A percentile compares a stretch with the other conserved stretches of the same genome.
Conservation (phyloP, 1,140 invertebrate genomes). For the Cotesia glomerata region DNA sequence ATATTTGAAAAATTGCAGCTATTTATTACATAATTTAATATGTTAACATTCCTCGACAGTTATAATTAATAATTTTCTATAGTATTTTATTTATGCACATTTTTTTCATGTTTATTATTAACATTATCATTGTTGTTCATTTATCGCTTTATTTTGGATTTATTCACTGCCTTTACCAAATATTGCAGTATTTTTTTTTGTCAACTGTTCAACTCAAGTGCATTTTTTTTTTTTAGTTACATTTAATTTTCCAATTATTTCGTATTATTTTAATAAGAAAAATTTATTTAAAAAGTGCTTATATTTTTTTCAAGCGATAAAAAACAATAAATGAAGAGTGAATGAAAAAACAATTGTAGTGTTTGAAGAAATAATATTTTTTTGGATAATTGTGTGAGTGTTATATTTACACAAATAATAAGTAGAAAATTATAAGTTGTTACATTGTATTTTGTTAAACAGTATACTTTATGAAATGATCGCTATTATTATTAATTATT, state of each 20-base stretch:
- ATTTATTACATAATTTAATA: no score
- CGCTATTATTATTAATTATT: constrained; percentile 18
- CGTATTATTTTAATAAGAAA: no score
- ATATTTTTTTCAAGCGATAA: no score
- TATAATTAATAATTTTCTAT: no score
- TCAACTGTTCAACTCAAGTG: constrained; percentile 13
- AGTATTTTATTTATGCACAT: background rate
- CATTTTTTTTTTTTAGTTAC: background rate
- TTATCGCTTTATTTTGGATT: constrained; percentile 7
- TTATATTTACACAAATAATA: background rate
- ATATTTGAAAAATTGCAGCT: no score
- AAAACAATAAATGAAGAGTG: no score
- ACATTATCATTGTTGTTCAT: constrained; percentile 33
- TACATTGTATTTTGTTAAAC: constrained; percentile 13
- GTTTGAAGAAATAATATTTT: background rate
- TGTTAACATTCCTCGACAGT: no score
- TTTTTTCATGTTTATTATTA: constrained; percentile 9
- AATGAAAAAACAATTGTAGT: no score
- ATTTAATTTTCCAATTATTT: background rate
- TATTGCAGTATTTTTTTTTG: constrained; percentile 33
- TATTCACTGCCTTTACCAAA: constrained; percentile 42
- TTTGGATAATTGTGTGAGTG: background rate
- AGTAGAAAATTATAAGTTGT: background rate
- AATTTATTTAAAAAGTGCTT: background rate
- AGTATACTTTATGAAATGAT: background rate